Percentiles rank a stretch among this genome's conserved stretches.
phyloP scores from a whole-genome alignment of 2,113 vertebrate genomes.

The Ranitomeya imitator region DNA sequence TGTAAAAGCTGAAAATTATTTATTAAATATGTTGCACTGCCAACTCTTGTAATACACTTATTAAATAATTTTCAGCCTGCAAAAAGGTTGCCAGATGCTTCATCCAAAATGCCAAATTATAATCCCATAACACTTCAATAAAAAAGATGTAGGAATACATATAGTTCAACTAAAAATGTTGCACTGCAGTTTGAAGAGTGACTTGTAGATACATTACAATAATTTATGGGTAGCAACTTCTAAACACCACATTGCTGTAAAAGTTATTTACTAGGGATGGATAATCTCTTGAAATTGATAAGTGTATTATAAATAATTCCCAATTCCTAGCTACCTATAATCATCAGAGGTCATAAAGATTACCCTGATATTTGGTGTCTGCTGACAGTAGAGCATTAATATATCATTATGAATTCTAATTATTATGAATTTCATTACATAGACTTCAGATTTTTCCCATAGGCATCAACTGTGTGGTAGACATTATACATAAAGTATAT shows the following conservation, averaged over 20 bases:
- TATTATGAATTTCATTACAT: not conserved
- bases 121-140: conserved; percentile 16
- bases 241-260: not conserved
- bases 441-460: not conserved
- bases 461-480: not conserved
- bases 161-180: conserved; percentile 12
- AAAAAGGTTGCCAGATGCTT: conserved; percentile 45
- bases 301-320: not conserved
- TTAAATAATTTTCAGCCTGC: conserved; percentile 43
- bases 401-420: not conserved
- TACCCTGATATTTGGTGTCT: not conserved
- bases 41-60: conserved; percentile 37
- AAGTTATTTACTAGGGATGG: not conserved
- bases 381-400: not conserved
- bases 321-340: not conserved
- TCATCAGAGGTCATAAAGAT: not conserved
- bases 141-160: not conserved
- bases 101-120: conserved; percentile 19
- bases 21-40: conserved; percentile 40
- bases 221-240: not conserved
- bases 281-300: not conserved
- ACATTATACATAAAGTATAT: not conserved
- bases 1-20: conserved; percentile 44
- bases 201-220: not conserved
- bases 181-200: not conserved